A percentile compares a stretch with the other conserved stretches of the same genome.
phyloP scores from a whole-genome alignment of 2,888 invertebrate species.

The Polyommatus icarus region DNA sequence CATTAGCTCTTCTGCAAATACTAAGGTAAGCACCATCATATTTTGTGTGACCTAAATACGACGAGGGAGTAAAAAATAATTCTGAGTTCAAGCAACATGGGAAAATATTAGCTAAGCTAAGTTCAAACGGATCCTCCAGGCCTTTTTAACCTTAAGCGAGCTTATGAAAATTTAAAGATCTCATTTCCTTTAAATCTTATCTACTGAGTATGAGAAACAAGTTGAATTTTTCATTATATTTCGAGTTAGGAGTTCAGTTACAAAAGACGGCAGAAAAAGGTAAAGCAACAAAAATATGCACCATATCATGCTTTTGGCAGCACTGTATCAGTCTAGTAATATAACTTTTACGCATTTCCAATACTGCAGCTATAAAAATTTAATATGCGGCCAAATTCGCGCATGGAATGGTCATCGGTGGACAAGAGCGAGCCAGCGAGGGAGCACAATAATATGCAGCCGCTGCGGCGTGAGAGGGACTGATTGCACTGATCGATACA shows the following conservation, averaged over 20 bases:
- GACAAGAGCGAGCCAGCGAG: constrained; percentile 6
- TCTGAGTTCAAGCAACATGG: background rate
- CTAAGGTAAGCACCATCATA: background rate
- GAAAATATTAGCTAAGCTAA: background rate
- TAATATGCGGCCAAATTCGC: background rate
- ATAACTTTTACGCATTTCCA: background rate
- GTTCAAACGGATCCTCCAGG: background rate
- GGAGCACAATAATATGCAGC: constrained; percentile 16
- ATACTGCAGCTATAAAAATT: background rate
- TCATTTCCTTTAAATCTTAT: background rate
- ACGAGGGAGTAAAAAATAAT: background rate
- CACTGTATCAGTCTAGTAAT: background rate
- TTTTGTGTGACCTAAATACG: background rate
- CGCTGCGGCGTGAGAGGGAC: constrained; percentile 3
- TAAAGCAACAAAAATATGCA: too few relatives aligned
- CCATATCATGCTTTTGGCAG: too few relatives aligned
- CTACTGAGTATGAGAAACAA: background rate
- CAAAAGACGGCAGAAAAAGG: background rate
- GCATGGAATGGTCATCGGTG: constrained; percentile 7
- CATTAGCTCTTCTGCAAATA: background rate
- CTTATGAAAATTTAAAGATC: background rate
- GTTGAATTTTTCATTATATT: background rate
- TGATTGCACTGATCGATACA: constrained; percentile 29
- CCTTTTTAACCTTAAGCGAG: background rate
- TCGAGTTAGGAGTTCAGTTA: background rate